Evolutionary conservation across 2,888 invertebrate genomes (phyloP).

Genomic region (Troides oblongomaculatus): DNA sequence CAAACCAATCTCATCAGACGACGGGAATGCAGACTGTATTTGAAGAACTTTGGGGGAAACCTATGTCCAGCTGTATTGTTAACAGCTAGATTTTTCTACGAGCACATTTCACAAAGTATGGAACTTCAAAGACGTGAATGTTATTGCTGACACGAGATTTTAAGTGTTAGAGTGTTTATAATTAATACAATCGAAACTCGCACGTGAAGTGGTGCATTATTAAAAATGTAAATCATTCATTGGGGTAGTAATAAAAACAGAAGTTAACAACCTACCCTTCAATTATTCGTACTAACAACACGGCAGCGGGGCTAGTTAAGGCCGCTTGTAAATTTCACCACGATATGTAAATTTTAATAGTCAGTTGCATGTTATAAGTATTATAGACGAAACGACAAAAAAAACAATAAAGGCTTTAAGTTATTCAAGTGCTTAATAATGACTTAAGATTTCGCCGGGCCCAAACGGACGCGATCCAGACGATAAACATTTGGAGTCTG

Average conservation of each 20-base stretch:
- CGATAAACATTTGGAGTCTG: conserved; percentile 15
- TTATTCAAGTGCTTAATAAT: not conserved
- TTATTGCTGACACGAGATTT: not conserved
- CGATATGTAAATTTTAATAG: not conserved
- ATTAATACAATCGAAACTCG: not conserved
- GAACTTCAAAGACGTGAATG: too few relatives aligned
- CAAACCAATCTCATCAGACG: too few relatives aligned
- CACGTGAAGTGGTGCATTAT: not conserved
- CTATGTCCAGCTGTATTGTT: too few relatives aligned
- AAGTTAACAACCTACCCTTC: not conserved
- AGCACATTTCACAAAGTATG: too few relatives aligned
- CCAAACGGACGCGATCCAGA: conserved; percentile 6
- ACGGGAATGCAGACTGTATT: too few relatives aligned
- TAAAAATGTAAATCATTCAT: not conserved
- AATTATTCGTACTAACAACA: not conserved
- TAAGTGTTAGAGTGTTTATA: not conserved
- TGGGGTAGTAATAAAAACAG: not conserved
- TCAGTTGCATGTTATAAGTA: not conserved
- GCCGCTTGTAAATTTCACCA: not conserved
- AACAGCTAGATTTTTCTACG: too few relatives aligned
- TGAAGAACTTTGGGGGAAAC: too few relatives aligned
- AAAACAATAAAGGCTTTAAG: not conserved
- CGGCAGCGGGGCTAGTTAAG: not conserved
- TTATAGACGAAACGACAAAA: not conserved
- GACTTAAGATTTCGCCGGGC: not conserved